Conservation (phyloP, 1,140 invertebrate genomes). For the Vanessa atalanta region DNA sequence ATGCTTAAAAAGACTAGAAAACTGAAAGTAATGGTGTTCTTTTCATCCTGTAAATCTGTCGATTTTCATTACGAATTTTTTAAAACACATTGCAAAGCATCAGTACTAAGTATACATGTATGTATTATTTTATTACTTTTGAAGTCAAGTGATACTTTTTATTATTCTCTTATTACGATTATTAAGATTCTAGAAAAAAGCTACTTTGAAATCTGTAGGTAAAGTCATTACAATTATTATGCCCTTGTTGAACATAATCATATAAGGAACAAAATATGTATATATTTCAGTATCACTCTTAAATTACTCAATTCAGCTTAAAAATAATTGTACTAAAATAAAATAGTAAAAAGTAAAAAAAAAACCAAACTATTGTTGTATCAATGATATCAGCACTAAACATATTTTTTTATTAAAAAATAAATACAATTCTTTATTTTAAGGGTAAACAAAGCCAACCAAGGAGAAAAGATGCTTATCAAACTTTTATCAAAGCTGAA, state of each 20-base stretch:
- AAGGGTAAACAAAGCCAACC: conserved; percentile 92
- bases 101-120: conserved; percentile 91
- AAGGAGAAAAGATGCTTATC: conserved; percentile 90
- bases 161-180: not conserved
- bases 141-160: not conserved
- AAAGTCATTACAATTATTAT: no score
- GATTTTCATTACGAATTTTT: conserved; percentile 90
- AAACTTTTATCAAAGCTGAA: conserved; percentile 83
- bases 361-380: no score
- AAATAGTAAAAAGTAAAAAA: no score
- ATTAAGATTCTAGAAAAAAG: not conserved
- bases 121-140: conserved; percentile 66
- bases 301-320: no score
- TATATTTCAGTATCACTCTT: no score
- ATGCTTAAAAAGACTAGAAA: conserved; percentile 89
- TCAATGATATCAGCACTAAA: no score
- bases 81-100: conserved; percentile 59
- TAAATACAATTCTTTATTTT: conserved; percentile 30
- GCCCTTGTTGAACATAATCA: no score
- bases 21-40: conserved; percentile 93
- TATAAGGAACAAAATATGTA: no score
- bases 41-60: conserved; percentile 91
- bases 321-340: no score
- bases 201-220: no score
- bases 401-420: not conserved